Base-by-base conservation (phyloP, 1,140 invertebrate genomes). In the Macrobrachium rosenbergii region DNA sequence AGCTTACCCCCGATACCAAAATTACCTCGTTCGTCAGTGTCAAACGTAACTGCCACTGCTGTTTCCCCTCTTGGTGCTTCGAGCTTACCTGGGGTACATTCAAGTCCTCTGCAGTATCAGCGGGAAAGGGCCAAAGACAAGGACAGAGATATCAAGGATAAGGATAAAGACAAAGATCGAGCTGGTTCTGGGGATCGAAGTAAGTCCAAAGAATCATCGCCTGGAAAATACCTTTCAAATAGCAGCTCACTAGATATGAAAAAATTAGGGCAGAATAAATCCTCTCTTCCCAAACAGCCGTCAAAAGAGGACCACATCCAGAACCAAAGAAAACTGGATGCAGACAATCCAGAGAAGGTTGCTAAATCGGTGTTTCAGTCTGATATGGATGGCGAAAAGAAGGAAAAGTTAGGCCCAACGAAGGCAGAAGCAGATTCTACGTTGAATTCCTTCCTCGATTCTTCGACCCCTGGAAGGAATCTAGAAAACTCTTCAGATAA, bases 1-100 rank as follows among this genome's bases (percentile, higher is more conserved):
- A 89, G 84, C 80, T 63, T 89, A 59, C 88, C 90, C 10, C 87
- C 88, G 16, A 88, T 88, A 58, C 90, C 88, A 72, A 88, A 88
- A 63, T 72, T 90, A 43, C 77, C 89, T 45, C 72, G 89, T 63
- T 83, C 89, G 3, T 79, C 87, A 62, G 82, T 88, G 52, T 88
- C 90, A 52, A 89, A 75, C 72, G 87, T 83, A 43, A 87, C 88
- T 14, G 76, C 90, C 14, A 89, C 89, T 19, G 84, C 90, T 16
- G 87, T 89, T 10, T 89, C 90, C 63, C 90, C 91, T 37, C 83
- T 90, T 19, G 89, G 89, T 62, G 58, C 52, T 52, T 52, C 73
- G 73, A 82, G 84, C 16, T 76, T 89, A 62, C 85, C 88, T 37
- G 82, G 82, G 10, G 80, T 79, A n/a, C 86, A 88, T 19, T 75